Conservation (phyloP, 2,888 invertebrate genomes). For the Eupithecia subfuscata region DNA sequence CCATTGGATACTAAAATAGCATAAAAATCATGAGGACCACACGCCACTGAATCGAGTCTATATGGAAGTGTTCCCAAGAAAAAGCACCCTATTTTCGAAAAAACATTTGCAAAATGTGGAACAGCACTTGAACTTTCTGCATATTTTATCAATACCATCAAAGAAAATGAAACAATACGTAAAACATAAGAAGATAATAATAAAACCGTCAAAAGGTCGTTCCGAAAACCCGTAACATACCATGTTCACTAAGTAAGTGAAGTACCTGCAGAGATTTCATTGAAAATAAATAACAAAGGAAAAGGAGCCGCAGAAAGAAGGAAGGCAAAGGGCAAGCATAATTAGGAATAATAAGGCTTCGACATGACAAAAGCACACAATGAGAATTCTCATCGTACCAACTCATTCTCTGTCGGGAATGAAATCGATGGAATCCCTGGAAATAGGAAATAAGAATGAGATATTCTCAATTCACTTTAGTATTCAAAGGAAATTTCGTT, state of each 20-base stretch:
- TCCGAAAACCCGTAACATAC: conserved; percentile 30
- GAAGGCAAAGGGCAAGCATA: conserved; percentile 63
- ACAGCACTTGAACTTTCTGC: conserved; percentile 14
- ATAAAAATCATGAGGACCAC: background rate
- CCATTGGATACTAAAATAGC: background rate
- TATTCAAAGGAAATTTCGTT: background rate
- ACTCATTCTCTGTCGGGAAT: conserved; percentile 48
- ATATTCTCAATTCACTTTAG: conserved; percentile 1
- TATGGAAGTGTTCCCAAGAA: background rate
- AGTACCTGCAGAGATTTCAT: conserved; percentile 54
- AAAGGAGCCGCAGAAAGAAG: conserved; percentile 64
- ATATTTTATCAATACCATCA: conserved; percentile 25
- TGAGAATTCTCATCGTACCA: conserved; percentile 49
- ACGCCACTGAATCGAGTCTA: background rate
- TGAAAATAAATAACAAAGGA: conserved; percentile 62
- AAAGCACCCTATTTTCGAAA: background rate
- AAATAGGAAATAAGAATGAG: conserved; percentile 16
- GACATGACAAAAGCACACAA: conserved; percentile 62
- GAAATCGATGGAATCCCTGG: conserved; percentile 40
- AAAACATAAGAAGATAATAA: conserved; percentile 48
- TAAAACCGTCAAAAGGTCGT: conserved; percentile 27
- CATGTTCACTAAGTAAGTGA: conserved; percentile 47
- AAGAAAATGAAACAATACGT: conserved; percentile 24
- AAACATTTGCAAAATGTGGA: background rate
- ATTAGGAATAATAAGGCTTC: conserved; percentile 76